A percentile compares a stretch with the other conserved stretches of the same genome.
phyloP scores from a whole-genome alignment of 2,113 vertebrate genomes.

The Macquaria ambigua region DNA sequence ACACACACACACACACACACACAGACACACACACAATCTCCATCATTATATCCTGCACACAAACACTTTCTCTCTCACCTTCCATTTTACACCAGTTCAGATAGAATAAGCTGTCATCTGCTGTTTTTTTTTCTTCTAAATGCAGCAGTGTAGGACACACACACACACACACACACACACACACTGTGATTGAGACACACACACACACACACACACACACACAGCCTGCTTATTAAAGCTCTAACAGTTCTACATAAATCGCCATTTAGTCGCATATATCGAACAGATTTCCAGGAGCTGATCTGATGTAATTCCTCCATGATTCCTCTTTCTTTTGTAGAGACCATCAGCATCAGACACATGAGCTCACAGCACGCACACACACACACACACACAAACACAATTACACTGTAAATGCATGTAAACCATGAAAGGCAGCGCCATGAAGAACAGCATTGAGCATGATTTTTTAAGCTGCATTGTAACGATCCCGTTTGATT shows the following conservation, averaged over 20 bases:
- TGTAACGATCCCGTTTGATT: neutral
- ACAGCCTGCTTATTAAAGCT: neutral
- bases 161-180: slow-evolving; percentile 6
- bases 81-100: neutral
- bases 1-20: slow-evolving; percentile 6
- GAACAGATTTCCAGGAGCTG: slow-evolving; percentile 34
- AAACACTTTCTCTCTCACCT: slow-evolving; percentile 16
- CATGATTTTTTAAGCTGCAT: too few relatives aligned
- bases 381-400: neutral
- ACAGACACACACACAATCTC: slow-evolving; percentile 2
- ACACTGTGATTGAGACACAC: neutral
- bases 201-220: slow-evolving; percentile 17
- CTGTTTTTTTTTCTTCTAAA: neutral
- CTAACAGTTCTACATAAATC: neutral
- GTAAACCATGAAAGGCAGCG: neutral
- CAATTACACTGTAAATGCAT: neutral
- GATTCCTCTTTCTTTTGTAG: slow-evolving; percentile 53
- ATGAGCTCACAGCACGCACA: slow-evolving; percentile 11
- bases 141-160: neutral
- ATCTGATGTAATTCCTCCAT: slow-evolving; percentile 51
- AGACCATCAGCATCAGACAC: slow-evolving; percentile 54
- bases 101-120: neutral
- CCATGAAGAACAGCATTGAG: neutral
- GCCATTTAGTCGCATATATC: slow-evolving; percentile 3
- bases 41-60: too few relatives aligned